Base-by-base conservation (phyloP, 2,113 vertebrate species). In the Chionis minor region DNA sequence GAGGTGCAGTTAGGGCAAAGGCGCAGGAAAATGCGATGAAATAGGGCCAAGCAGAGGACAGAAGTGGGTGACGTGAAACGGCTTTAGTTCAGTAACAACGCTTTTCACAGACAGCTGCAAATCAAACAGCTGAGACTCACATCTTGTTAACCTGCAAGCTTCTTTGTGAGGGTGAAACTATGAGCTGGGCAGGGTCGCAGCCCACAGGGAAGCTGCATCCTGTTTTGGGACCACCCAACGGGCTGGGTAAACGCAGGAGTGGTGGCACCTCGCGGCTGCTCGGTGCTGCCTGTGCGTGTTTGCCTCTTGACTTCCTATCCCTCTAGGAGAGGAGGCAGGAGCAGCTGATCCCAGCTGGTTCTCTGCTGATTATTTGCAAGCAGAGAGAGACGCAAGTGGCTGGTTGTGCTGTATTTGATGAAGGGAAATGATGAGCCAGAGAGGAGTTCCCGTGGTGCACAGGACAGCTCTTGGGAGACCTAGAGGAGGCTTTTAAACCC, bases 341-440 rank as follows among this genome's bases (percentile, higher is more conserved):
- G 72, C 92, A 74, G 82, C 86, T 94, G 88, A 20, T 88, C 67
- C 49, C 95, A 94, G 82, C 82, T 96, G 88, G 33, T 56, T 75
- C 90, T 69, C 4, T 52, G 4, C 23, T 65, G 15, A 33, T 62
- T 24, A 12, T 88, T 65, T 82, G n/a, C 70, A 80, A 55, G 24
- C 56, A 17, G 28, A 33, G 58, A 80, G 62, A 33, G 45, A n/a
- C 4, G 1, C 21, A 70, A 32, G 19, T 45, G 67, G 6, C 59
- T 86, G 33, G 14, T 61, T 93, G 52, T 77, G 30, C 30, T 73
- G 8, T 77, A 40, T 73, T 92, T 45, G 40, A 24, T 70, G 52
- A 77, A 69, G 22, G 38, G 19, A 61, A 80, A 38, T 54, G 13
- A 30, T 56, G 14, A 82, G 16, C 52, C 42, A 81, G 27, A 55